A percentile compares a stretch with the other conserved stretches of the same genome.
These are phyloP conservation scores for Drosophila cardini DNA, from an alignment of 1,140 invertebrate species.

Conservation along the genomic window DNA sequence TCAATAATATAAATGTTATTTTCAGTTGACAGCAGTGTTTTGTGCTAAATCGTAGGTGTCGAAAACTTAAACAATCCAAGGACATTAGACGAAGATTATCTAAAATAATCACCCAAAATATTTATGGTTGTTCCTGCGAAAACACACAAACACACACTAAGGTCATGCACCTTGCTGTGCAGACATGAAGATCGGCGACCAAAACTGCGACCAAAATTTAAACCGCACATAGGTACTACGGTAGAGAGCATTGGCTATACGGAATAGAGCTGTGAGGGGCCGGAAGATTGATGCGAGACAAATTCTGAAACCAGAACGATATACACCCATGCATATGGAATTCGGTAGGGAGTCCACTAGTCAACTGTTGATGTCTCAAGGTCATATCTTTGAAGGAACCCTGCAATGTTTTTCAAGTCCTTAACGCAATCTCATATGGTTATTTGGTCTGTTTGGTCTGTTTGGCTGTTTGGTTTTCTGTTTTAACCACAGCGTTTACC, in stretches of 20 bases:
- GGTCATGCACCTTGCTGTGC: conserved; percentile 78
- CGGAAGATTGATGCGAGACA: conserved; percentile 57
- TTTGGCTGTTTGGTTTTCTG: conserved; percentile 48
- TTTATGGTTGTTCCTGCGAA: conserved; percentile 80
- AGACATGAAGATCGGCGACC: conserved; percentile 72
- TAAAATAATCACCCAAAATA: conserved; percentile 84
- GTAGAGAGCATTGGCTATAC: not conserved
- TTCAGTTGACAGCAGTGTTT: conserved; percentile 9
- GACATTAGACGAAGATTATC: conserved; percentile 79
- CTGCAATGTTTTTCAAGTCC: conserved; percentile 62
- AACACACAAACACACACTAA: conserved; percentile 49
- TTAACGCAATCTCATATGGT: conserved; percentile 55
- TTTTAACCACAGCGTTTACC: conserved; percentile 74
- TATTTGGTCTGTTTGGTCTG: conserved; percentile 32
- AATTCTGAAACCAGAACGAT: conserved; percentile 75
- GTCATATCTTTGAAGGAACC: conserved; percentile 57
- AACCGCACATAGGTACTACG: conserved; percentile 65
- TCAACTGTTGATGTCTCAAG: conserved; percentile 38
- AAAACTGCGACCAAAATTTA: conserved; percentile 76
- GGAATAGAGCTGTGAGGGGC: conserved; percentile 47
- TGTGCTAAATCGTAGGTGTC: not conserved
- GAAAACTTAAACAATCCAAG: conserved; percentile 63
- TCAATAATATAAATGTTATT: not conserved
- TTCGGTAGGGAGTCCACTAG: conserved; percentile 67
- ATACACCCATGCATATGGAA: conserved; percentile 65